Conservation (phyloP, 2,113 vertebrate species). For the Nanorana parkeri region DNA sequence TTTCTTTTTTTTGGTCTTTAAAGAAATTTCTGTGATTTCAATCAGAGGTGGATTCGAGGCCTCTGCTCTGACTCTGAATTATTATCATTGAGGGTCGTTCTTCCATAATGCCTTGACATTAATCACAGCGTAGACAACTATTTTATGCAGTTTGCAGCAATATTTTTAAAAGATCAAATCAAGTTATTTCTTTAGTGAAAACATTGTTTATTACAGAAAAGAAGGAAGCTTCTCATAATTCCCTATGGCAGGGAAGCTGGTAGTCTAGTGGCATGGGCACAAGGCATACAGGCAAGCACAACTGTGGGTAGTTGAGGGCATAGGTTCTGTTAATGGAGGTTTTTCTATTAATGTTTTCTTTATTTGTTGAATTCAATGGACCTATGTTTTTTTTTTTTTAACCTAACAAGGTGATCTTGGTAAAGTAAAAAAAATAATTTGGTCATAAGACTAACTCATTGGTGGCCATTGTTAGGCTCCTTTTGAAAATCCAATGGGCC, state of each 20-base stretch:
- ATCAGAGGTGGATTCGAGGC: slow-evolving; percentile 21
- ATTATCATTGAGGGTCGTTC: slow-evolving; percentile 5
- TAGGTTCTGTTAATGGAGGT: no score
- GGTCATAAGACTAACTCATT: no score
- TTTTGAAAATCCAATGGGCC: no score
- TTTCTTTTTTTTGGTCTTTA: slow-evolving; percentile 15
- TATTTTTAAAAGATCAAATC: background rate
- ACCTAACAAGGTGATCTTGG: no score
- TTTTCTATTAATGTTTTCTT: no score
- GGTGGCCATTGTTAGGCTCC: no score
- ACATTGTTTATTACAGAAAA: no score
- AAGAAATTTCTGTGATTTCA: slow-evolving; percentile 41
- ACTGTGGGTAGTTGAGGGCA: background rate
- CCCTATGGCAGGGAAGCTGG: background rate
- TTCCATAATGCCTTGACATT: slow-evolving; percentile 15
- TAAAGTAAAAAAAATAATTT: no score
- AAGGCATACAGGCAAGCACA: background rate
- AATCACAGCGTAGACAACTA: background rate
- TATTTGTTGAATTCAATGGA: no score
- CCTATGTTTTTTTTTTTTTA: no score
- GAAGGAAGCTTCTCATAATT: background rate
- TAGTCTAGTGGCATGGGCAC: background rate
- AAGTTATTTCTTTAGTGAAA: no score
- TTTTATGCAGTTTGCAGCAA: background rate
- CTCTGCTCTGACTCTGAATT: slow-evolving; percentile 18